These are phyloP conservation scores for Hirudinaria manillensis DNA, from an alignment of 2,888 invertebrate species.

Conservation along the genomic window DNA sequence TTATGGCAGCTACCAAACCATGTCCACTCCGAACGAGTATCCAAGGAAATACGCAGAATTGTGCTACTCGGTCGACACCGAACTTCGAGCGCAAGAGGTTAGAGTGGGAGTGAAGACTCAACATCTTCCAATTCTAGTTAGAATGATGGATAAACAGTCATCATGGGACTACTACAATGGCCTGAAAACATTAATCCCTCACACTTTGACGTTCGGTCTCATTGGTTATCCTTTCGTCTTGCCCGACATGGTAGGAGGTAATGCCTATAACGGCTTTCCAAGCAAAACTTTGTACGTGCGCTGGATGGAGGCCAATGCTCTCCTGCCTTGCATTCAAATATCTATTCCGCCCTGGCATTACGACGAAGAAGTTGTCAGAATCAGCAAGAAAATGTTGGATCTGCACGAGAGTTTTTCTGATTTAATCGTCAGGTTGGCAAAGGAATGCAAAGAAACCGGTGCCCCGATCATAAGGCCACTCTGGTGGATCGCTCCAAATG, in stretches of 20 bases:
- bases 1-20: constrained; percentile 35
- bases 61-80: constrained; percentile 41
- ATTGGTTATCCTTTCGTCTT: constrained; percentile 84
- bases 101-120: constrained; percentile 77
- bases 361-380: constrained; percentile 60
- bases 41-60: constrained; percentile 40
- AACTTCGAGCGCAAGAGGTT: constrained; percentile 67
- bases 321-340: constrained; percentile 84
- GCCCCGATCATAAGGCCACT: constrained; percentile 83
- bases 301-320: constrained; percentile 80
- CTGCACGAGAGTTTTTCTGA: constrained; percentile 38
- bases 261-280: constrained; percentile 47
- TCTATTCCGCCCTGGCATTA: constrained; percentile 83
- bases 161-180: constrained; percentile 73
- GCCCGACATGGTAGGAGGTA: constrained; percentile 79
- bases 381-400: constrained; percentile 39
- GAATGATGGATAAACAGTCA: constrained; percentile 76
- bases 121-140: constrained; percentile 70
- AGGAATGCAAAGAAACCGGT: constrained; percentile 42
- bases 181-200: constrained; percentile 72
- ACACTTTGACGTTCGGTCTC: constrained; percentile 62
- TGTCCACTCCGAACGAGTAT: constrained; percentile 42
- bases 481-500: constrained; percentile 79
- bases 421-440: constrained; percentile 42
- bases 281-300: constrained; percentile 61